Percentiles rank a stretch among this genome's conserved stretches.
These are phyloP conservation scores for Trogon surrucura DNA, from an alignment of 2,113 vertebrate genomes.

Conservation along the genomic window DNA sequence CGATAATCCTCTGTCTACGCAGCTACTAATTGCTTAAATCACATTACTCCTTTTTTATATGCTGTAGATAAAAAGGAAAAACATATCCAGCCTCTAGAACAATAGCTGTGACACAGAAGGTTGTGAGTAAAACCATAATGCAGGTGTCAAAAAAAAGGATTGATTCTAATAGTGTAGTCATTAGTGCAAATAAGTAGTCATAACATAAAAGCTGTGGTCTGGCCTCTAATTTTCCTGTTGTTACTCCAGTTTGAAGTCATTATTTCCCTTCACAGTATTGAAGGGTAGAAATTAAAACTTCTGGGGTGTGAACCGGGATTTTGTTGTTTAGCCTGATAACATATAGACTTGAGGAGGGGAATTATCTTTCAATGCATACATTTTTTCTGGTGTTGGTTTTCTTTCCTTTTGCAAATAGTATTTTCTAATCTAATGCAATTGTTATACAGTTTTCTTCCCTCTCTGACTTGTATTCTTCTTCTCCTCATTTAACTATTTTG, in stretches of 20 bases:
- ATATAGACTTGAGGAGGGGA: not conserved
- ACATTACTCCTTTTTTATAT: not conserved
- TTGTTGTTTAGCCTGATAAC: not conserved
- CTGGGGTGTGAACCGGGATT: not conserved
- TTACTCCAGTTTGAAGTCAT: not conserved
- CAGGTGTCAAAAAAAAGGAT: not conserved
- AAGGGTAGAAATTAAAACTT: not conserved
- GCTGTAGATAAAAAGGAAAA: not conserved
- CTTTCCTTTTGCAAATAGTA: not conserved
- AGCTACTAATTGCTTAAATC: constrained; percentile 18
- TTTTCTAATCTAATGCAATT: not conserved
- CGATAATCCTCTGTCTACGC: not conserved
- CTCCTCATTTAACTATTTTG: not conserved
- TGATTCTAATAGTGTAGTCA: not conserved
- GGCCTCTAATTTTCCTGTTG: not conserved
- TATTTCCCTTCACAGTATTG: not conserved
- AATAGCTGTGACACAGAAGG: not conserved
- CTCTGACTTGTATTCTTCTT: not conserved
- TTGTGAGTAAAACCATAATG: not conserved
- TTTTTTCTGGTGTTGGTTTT: not conserved
- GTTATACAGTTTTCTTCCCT: not conserved
- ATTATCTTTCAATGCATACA: not conserved
- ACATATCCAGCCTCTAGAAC: not conserved
- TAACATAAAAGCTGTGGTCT: not conserved
- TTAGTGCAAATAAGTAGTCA: not conserved